Evolutionary conservation across 2,113 vertebrate genomes (phyloP).

Genomic region (Hydropotes inermis): DNA sequence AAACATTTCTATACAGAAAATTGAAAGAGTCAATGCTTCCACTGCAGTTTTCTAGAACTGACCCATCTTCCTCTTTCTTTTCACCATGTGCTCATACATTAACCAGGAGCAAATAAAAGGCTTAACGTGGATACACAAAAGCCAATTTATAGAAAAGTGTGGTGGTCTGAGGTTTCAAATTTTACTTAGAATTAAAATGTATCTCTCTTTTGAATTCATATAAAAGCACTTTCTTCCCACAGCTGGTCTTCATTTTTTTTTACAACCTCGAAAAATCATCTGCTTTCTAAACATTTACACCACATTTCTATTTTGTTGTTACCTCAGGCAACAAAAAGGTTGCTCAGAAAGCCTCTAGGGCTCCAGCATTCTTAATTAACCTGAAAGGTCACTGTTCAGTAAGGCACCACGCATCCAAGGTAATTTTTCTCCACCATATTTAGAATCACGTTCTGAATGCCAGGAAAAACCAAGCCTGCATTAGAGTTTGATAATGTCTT

Average conservation of each 20-base stretch:
- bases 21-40: not conserved
- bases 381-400: not conserved
- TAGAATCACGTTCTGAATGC: not conserved
- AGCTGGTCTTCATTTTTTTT: not conserved
- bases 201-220: not conserved
- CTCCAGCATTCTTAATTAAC: not conserved
- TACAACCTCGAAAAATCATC: not conserved
- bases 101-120: not conserved
- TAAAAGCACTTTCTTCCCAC: not conserved
- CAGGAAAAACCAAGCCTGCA: not conserved
- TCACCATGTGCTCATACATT: not conserved
- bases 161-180: not conserved
- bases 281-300: not conserved
- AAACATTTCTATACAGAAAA: conserved; percentile 24
- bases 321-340: not conserved
- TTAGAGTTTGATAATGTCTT: not conserved
- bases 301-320: not conserved
- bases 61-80: not conserved
- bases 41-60: not conserved
- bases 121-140: not conserved
- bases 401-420: not conserved
- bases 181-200: not conserved
- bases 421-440: not conserved
- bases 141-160: not conserved
- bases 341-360: not conserved